Base-by-base conservation (phyloP, 2,113 vertebrate genomes). In the Peucedramus taeniatus region DNA sequence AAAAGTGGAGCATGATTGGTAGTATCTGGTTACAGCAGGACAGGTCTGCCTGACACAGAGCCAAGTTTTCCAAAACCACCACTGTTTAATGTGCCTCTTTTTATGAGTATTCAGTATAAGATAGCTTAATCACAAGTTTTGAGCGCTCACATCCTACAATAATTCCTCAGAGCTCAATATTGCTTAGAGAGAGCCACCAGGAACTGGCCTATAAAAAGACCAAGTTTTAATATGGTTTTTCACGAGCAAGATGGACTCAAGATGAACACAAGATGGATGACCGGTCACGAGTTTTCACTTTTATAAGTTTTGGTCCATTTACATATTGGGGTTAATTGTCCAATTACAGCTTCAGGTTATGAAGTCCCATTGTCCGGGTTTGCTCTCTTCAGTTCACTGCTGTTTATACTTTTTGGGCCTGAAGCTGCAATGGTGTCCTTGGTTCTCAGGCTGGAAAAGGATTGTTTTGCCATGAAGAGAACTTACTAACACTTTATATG, bases 41-140 rank as follows among this genome's bases (percentile, higher is more conserved):
- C 1, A 1, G 30, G 50, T 82, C 40, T 56, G 65, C 8, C 11
- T 0, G 0, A 65, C 77, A 47, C 21, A 71, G 39, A 68, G 37
- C 3, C 39, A 84, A 75, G 37, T 24, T 54, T 80, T 53, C 51
- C 33, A 37, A 89, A 92, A 21, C 15, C 35, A 30, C 24, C 31
- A 11, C 44, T 59, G 21, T 40, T 90, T 80, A 60, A 64, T 1
- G 1, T 39, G 33, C 35, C 7, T 45, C 35, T 71, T 54, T 23
- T 69, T 31, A n/a, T 4, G 7, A 51, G 26, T 45, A 75, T 42
- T 91, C 35, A 51, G 4, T 6, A 15, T 37, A 75, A 86, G 49
- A 37, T 14, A 87, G 63, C 13, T 31, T 27, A 24, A 35, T 78
- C 47, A 50, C 22, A 68, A 35, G 8, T 71, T 89, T 60, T 75